Conservation (phyloP, 2,113 vertebrate species). For the Mastomys natalensis region DNA sequence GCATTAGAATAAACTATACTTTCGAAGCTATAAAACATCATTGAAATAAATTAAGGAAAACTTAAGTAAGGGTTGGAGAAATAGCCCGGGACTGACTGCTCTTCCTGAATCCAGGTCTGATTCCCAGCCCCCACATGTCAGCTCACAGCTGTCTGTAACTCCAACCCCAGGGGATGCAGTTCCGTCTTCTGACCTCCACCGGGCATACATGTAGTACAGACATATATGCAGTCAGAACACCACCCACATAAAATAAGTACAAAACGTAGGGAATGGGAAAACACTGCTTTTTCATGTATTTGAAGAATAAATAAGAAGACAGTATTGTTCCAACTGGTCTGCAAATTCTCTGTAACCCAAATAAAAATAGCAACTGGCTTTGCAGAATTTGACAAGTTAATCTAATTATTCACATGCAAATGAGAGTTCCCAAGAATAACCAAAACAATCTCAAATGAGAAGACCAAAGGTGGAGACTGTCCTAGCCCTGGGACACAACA, state of each 20-base stretch:
- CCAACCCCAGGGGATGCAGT: background rate
- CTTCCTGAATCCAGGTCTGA: background rate
- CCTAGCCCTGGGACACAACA: background rate
- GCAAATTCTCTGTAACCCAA: background rate
- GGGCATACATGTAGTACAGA: background rate
- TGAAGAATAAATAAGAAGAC: background rate
- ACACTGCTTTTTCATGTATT: background rate
- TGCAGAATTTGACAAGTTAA: background rate
- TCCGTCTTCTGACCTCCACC: background rate
- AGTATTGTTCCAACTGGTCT: background rate
- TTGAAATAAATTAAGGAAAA: constrained; percentile 21
- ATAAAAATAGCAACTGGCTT: background rate
- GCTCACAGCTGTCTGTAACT: background rate
- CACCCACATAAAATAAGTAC: background rate
- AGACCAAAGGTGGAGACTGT: background rate
- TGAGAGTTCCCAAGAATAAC: background rate
- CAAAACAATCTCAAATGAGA: background rate
- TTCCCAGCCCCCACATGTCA: background rate
- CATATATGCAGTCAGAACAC: background rate
- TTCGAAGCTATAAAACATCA: background rate
- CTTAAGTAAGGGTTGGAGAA: background rate
- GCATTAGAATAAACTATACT: background rate
- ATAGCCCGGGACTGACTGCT: too few species aligned
- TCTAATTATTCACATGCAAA: background rate
- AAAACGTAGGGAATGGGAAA: background rate